Evolutionary conservation across 2,113 vertebrate species (phyloP).

Genomic region (Notarius lentiginosus): DNA sequence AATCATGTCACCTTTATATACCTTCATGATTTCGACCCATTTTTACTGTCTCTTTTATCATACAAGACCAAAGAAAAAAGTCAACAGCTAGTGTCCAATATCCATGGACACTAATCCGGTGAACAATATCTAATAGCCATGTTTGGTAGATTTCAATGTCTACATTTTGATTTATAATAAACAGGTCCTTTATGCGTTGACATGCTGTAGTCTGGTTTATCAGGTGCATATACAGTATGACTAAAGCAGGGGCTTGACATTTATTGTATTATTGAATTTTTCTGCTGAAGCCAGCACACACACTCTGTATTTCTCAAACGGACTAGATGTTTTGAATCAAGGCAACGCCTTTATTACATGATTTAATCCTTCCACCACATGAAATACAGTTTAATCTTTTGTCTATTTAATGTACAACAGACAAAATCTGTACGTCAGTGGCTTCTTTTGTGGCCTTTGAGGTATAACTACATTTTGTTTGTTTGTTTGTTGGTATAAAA

Average conservation of each 20-base stretch:
- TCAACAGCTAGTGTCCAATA: neutral
- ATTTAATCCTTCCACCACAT: constrained; percentile 77
- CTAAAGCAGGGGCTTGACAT: neutral
- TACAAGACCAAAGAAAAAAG: neutral
- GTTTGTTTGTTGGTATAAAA: too few relatives aligned
- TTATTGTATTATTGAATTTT: neutral
- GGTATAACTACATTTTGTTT: neutral
- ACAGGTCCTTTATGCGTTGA: neutral
- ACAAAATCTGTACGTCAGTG: constrained; percentile 65
- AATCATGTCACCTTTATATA: constrained; percentile 56
- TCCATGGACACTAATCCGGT: neutral
- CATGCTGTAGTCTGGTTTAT: neutral
- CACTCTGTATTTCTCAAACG: neutral
- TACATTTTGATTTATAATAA: neutral
- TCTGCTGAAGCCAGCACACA: neutral
- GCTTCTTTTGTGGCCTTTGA: constrained; percentile 20
- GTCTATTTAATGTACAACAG: constrained; percentile 72
- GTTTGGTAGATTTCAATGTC: neutral
- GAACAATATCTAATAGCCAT: neutral
- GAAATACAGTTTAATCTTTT: constrained; percentile 82
- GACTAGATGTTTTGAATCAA: constrained; percentile 8
- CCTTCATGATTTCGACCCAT: neutral
- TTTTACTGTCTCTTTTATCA: neutral
- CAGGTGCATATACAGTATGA: constrained; percentile 2
- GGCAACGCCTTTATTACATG: constrained; percentile 82